A percentile compares a stretch with the other conserved stretches of the same genome.
Conservation (phyloP, 2,113 vertebrate species). For the Anoura caudifer region DNA sequence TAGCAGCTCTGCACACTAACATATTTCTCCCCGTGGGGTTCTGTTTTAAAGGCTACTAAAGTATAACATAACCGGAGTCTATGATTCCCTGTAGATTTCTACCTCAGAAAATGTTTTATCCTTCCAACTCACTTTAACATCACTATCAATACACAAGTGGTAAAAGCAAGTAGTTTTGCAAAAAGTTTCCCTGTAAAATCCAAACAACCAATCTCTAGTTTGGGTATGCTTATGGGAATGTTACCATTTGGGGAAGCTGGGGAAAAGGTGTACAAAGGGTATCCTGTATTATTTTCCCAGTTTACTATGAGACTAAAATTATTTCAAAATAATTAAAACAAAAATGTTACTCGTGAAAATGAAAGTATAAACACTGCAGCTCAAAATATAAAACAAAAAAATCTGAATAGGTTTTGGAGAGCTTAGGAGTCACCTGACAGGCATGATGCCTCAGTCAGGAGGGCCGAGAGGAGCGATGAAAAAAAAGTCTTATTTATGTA, state of each 20-base stretch:
- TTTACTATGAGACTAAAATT: background rate
- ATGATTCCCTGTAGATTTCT: background rate
- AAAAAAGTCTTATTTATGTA: background rate
- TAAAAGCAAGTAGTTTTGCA: background rate
- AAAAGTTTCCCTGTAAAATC: background rate
- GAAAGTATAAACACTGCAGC: background rate
- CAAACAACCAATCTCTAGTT: background rate
- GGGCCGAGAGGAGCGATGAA: background rate
- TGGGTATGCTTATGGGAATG: background rate
- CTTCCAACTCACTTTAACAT: background rate
- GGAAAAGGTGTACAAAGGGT: background rate
- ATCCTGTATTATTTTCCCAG: background rate
- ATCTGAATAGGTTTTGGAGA: background rate
- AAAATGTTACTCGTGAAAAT: background rate
- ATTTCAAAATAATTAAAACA: background rate
- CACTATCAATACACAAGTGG: background rate
- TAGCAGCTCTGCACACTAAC: background rate
- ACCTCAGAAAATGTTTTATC: background rate
- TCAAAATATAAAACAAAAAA: background rate
- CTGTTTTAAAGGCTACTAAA: background rate
- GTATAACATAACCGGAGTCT: background rate
- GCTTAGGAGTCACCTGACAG: background rate
- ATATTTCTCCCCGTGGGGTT: background rate
- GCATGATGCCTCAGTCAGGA: background rate
- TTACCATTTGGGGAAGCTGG: background rate